These are phyloP conservation scores for Otus sunia DNA, from an alignment of 2,113 vertebrate species.

Conservation along the genomic window DNA sequence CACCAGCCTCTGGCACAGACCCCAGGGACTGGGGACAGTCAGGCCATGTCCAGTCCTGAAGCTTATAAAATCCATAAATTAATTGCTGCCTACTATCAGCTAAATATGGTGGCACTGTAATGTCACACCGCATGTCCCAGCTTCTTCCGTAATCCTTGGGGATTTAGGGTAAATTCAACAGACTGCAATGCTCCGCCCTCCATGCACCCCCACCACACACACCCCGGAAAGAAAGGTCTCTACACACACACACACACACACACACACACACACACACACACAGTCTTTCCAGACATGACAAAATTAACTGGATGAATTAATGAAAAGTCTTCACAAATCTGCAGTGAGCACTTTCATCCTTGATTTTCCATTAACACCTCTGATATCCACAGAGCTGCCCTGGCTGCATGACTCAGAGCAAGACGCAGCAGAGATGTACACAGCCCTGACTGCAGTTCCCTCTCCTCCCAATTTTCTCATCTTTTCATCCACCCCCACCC, in stretches of 20 bases:
- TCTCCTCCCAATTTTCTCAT: background rate
- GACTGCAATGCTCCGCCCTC: background rate
- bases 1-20: background rate
- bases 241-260: background rate
- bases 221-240: background rate
- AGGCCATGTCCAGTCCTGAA: fast-evolving
- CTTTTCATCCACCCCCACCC: background rate
- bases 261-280: background rate
- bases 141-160: background rate
- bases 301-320: background rate
- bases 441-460: background rate
- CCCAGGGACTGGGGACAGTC: background rate
- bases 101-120: background rate
- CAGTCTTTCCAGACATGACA: background rate
- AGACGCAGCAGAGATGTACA: background rate
- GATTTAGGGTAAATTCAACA: background rate
- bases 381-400: background rate
- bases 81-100: background rate
- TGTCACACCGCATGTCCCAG: background rate
- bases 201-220: no score
- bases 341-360: background rate
- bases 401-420: background rate
- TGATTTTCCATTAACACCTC: slow-evolving; percentile 14
- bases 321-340: background rate
- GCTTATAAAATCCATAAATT: background rate